phyloP scores from a whole-genome alignment of 1,140 invertebrate genomes.

The Aphidius ervi region DNA sequence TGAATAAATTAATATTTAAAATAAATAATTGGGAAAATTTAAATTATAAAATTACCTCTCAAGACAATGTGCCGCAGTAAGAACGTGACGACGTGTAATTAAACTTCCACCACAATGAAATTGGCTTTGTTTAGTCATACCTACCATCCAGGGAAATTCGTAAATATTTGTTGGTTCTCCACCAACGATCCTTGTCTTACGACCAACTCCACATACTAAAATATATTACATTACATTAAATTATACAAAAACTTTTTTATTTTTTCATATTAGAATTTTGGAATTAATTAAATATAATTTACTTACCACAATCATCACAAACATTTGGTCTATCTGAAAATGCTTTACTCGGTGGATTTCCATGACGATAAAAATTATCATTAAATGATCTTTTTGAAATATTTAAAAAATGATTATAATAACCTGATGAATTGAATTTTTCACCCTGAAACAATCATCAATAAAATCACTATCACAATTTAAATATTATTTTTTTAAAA shows the following conservation, averaged over 20 bases:
- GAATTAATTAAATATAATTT: slow-evolving; percentile 4
- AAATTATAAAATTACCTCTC: slow-evolving; percentile 47
- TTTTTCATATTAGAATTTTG: not conserved
- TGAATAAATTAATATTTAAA: not conserved
- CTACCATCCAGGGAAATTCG: slow-evolving; percentile 75
- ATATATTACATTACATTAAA: slow-evolving; percentile 14
- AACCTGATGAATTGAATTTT: not conserved
- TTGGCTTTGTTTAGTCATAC: slow-evolving; percentile 60
- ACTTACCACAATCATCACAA: slow-evolving; percentile 47
- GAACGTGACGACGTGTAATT: slow-evolving; percentile 58
- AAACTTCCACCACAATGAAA: slow-evolving; percentile 74
- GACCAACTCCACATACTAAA: slow-evolving; percentile 65
- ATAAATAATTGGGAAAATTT: not conserved
- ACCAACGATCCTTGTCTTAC: slow-evolving; percentile 67
- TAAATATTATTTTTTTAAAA: no score
- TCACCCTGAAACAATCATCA: no score
- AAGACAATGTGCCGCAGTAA: slow-evolving; percentile 63
- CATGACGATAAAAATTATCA: slow-evolving; percentile 35
- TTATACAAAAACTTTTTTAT: slow-evolving; percentile 16
- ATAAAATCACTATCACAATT: no score
- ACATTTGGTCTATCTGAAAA: slow-evolving; percentile 33
- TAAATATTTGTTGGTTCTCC: slow-evolving; percentile 63
- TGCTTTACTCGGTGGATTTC: slow-evolving; percentile 29
- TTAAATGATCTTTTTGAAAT: slow-evolving; percentile 4
- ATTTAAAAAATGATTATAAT: not conserved